Percentiles rank a stretch among this genome's conserved stretches.
phyloP scores from a whole-genome alignment of 2,113 vertebrate species.

The Zosterops pallidus region DNA sequence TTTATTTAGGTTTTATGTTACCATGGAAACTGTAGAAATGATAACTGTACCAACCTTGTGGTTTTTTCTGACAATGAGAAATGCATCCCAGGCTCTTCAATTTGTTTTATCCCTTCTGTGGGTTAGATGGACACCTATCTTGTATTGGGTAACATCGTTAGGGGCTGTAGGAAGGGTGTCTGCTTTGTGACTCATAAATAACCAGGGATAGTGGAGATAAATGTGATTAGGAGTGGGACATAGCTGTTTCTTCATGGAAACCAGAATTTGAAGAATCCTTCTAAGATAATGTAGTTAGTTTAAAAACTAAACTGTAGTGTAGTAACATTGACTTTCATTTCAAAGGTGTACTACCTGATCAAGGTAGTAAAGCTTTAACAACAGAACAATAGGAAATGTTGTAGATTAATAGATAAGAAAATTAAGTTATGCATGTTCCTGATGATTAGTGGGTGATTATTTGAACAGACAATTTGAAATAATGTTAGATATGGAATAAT shows the following conservation, averaged over 20 bases:
- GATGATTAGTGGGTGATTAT: background rate
- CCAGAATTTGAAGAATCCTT: background rate
- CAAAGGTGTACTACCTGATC: background rate
- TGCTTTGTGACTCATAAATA: background rate
- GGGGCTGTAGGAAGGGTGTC: background rate
- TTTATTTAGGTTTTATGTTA: slow-evolving; percentile 7
- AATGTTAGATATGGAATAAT: background rate
- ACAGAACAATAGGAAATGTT: background rate
- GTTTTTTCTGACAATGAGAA: background rate
- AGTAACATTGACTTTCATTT: background rate
- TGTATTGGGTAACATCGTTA: background rate
- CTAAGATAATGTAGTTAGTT: background rate
- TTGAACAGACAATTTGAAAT: background rate
- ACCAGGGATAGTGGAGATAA: background rate
- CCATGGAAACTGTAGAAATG: slow-evolving; percentile 4
- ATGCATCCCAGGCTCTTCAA: background rate
- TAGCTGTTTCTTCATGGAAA: background rate
- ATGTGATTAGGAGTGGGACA: background rate
- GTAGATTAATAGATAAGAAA: background rate
- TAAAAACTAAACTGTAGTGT: background rate
- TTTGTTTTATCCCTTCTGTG: background rate
- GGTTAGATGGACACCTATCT: background rate
- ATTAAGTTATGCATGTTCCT: background rate
- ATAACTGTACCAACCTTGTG: background rate
- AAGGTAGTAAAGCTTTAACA: background rate